These are phyloP conservation scores for Mycetomoellerius zeteki DNA, from an alignment of 1,140 invertebrate species.

Conservation along the genomic window DNA sequence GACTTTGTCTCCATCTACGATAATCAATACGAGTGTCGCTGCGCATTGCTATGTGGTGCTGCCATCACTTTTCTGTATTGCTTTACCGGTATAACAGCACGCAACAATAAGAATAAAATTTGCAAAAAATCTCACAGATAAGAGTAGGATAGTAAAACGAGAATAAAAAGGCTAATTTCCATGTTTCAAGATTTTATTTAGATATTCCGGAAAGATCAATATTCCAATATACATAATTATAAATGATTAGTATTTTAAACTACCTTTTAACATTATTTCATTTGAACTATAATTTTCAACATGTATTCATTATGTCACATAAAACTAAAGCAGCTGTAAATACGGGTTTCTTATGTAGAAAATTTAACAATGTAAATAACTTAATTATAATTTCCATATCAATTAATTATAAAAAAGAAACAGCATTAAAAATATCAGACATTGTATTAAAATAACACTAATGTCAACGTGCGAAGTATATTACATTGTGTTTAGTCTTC, in stretches of 20 bases:
- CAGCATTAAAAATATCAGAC: neutral
- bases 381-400: conserved; percentile 16
- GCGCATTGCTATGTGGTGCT: conserved; percentile 70
- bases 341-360: neutral
- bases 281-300: neutral
- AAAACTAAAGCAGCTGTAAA: neutral
- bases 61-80: conserved; percentile 68
- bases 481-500: neutral
- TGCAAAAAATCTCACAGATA: neutral
- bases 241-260: neutral
- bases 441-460: neutral
- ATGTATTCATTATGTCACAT: neutral
- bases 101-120: neutral
- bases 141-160: neutral
- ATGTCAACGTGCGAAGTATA: neutral
- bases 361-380: neutral
- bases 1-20: conserved; percentile 83
- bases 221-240: neutral
- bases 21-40: conserved; percentile 82
- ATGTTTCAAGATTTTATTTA: conserved; percentile 35
- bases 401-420: conserved; percentile 20
- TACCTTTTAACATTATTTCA: neutral
- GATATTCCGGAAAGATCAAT: neutral
- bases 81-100: conserved; percentile 51
- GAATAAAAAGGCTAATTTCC: neutral